Evolutionary conservation across 37 sponge, comb jelly and placozoan genomes (phyloP), one percentile per base, ranked within the genome.

Genomic region (Chondrilla cf. caribensis): DNA sequence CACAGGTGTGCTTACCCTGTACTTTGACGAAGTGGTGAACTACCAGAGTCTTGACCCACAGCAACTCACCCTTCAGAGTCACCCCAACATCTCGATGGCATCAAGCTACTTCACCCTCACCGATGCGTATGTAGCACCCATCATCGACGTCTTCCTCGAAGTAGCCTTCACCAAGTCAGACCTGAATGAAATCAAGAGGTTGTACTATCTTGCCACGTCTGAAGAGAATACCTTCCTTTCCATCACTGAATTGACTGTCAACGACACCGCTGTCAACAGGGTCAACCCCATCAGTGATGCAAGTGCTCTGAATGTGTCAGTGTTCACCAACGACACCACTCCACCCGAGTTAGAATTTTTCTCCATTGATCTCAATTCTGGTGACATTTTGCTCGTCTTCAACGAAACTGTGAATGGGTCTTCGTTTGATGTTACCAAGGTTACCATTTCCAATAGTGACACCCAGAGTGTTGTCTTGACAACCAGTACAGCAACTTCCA

Each of bases 381-480:
- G 85, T 21, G 38, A 58, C 0, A 78, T 96, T 9, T 64, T 40
- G 1, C 43, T 96, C 9, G 77, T 71, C 2, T 96, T 96, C 71
- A 81, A 88, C 72, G 97, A 96, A 60, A 90, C 93, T 40, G 88
- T 96, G 38, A 84, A 90, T 85, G 89, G 89, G 15, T 79, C 84
- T 25, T 81, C 89, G 18, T 65, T 96, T n/a, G 41, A 65, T 19
- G 73, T 86, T 5, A 42, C 47, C 28, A 51, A 33, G 17, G 54
- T 88, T 29, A 85, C 91, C 0, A 25, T 94, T 0, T 79, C 85
- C 60, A 90, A 85, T 71, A 68, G 58, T 80, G 60, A 29, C 0
- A 37, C 58, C 14, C 43, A 85, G 44, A 41, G 21, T 17, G 66
- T 86, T 82, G 83, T 59, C 11, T 84, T 92, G 38, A 37, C 33